Evolutionary conservation across 2,888 invertebrate species (phyloP).

Genomic region (Malacosoma neustria): DNA sequence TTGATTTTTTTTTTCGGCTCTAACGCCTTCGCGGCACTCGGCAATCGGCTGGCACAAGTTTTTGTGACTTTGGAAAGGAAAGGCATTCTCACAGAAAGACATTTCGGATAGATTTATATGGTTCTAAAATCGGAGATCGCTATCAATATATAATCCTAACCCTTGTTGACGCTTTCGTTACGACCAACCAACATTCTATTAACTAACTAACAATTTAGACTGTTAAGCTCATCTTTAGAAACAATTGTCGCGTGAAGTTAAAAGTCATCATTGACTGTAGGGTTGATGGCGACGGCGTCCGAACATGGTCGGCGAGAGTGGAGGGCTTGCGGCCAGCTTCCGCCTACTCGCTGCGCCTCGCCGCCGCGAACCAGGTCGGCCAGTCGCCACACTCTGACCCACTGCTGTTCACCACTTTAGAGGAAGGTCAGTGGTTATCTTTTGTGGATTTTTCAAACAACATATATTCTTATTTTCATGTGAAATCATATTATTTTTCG

Average conservation of each 20-base stretch:
- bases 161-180: no score
- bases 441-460: not conserved
- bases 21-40: not conserved
- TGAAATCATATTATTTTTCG: not conserved
- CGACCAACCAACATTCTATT: no score
- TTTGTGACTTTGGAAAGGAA: no score
- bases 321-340: conserved; percentile 79
- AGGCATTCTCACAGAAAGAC: no score
- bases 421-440: conserved; percentile 75
- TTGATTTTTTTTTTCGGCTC: no score
- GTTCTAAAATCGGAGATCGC: no score
- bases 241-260: no score
- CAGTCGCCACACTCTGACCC: conserved; percentile 80
- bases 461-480: not conserved
- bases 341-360: conserved; percentile 79
- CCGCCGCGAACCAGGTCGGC: conserved; percentile 82
- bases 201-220: no score
- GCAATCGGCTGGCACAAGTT: not conserved
- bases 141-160: no score
- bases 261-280: conserved; percentile 10
- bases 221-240: no score
- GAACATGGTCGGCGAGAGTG: conserved; percentile 31
- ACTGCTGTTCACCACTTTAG: conserved; percentile 79
- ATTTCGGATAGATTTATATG: no score
- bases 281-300: conserved; percentile 24